phyloP scores from a whole-genome alignment of 2,888 invertebrate genomes.

The Apeira syringaria region DNA sequence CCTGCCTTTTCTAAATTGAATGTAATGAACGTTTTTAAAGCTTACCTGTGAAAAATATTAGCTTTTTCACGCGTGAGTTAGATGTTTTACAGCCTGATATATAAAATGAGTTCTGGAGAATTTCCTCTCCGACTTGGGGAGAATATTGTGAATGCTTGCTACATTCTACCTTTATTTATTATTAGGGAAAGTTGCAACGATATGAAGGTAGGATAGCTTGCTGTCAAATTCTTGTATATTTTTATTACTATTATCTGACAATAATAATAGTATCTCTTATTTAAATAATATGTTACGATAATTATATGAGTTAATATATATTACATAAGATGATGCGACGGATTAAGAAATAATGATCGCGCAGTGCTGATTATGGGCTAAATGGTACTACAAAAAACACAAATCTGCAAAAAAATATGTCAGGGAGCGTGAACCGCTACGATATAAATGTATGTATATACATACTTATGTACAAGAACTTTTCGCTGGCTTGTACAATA shows the following conservation, averaged over 20 bases:
- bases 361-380: too few species aligned
- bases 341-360: too few species aligned
- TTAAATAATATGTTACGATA: too few species aligned
- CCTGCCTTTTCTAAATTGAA: conserved; percentile 45
- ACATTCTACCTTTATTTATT: conserved; percentile 33
- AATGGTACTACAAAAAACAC: too few species aligned
- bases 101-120: conserved; percentile 47
- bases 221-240: background rate
- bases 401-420: too few species aligned
- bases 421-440: too few species aligned
- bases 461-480: too few species aligned
- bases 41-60: conserved; percentile 52
- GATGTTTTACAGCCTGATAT: conserved; percentile 47
- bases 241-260: background rate
- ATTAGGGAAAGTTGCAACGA: conserved; percentile 20
- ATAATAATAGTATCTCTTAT: too few species aligned
- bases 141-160: conserved; percentile 38
- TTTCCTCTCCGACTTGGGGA: conserved; percentile 38
- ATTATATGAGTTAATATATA: too few species aligned
- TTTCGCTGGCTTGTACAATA: too few species aligned
- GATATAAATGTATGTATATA: too few species aligned
- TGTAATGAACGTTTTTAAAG: conserved; percentile 54
- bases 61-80: conserved; percentile 53
- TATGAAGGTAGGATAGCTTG: conserved; percentile 10
- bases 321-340: too few species aligned